These are phyloP conservation scores for Malaclemys terrapin DNA, from an alignment of 2,113 vertebrate species.

Conservation along the genomic window DNA sequence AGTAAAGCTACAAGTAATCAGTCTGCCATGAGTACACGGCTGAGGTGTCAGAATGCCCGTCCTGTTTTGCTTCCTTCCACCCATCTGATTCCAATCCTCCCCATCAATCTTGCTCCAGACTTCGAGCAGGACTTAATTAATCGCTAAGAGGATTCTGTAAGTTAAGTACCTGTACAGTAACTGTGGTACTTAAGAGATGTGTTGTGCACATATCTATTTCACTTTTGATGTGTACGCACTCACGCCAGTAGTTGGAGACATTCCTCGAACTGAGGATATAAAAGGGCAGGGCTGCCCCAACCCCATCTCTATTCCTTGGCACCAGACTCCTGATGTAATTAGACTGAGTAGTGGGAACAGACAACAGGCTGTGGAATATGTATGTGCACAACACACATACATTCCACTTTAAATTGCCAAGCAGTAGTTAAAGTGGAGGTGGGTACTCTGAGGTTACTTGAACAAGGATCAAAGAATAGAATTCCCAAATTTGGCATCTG, in stretches of 20 bases:
- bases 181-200: no score
- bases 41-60: fast-evolving
- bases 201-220: background rate
- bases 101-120: background rate
- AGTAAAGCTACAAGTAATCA: background rate
- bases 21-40: background rate
- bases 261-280: no score
- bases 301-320: background rate
- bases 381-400: background rate
- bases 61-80: background rate
- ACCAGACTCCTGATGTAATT: background rate
- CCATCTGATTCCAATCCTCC: background rate
- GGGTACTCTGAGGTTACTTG: background rate
- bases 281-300: background rate
- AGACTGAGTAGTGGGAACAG: background rate
- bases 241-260: background rate
- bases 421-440: background rate
- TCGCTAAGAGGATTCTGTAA: no score
- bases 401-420: background rate
- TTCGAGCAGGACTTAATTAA: background rate
- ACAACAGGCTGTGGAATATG: background rate
- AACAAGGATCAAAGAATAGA: background rate
- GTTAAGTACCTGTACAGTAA: background rate
- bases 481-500: background rate
- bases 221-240: background rate